Conservation (phyloP, 2,888 invertebrate genomes). For the Yponomeuta sedellus region DNA sequence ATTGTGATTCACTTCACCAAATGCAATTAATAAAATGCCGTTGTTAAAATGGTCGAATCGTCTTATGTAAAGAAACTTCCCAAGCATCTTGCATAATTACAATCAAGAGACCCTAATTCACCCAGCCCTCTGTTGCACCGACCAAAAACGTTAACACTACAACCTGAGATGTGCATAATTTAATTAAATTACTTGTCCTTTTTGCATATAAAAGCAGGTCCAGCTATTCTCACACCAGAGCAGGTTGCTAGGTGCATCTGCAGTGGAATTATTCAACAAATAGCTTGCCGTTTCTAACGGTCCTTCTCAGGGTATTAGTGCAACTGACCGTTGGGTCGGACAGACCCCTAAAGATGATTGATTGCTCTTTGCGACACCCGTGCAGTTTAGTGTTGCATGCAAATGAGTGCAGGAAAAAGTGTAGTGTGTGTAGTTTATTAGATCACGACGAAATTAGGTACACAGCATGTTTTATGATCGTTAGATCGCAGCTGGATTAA, state of each 20-base stretch:
- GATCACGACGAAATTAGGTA: background rate
- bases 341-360: conserved; percentile 30
- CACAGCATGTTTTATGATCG: background rate
- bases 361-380: conserved; percentile 29
- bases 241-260: conserved; percentile 55
- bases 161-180: conserved; percentile 51
- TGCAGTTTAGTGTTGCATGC: conserved; percentile 19
- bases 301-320: conserved; percentile 35
- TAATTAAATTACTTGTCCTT: conserved; percentile 45
- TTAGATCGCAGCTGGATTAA: background rate
- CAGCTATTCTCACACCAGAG: conserved; percentile 47
- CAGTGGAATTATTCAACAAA: conserved; percentile 29
- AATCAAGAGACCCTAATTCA: conserved; percentile 30
- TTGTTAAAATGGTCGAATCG: background rate
- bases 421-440: background rate
- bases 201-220: conserved; percentile 48
- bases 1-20: background rate
- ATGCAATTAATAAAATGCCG: background rate
- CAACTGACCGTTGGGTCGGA: conserved; percentile 40
- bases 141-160: conserved; percentile 14
- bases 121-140: conserved; percentile 21
- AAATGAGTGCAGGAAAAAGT: conserved; percentile 6
- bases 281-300: conserved; percentile 45
- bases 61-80: background rate
- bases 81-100: background rate